Evolutionary conservation across 2,113 vertebrate species (phyloP), one percentile per base, ranked within the genome.

Genomic region (Prinia subflava): DNA sequence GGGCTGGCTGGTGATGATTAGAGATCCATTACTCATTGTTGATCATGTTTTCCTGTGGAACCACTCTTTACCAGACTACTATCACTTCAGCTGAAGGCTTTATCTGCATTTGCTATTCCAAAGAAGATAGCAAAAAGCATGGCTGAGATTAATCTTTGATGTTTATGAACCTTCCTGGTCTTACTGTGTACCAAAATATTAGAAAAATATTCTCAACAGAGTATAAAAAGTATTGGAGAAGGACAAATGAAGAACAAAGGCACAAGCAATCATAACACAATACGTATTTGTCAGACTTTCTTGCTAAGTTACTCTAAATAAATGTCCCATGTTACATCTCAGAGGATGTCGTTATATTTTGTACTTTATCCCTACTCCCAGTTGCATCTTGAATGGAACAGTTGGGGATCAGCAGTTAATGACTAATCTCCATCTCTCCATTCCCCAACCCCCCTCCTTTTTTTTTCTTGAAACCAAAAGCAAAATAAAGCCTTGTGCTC

Each of bases 391-490:
- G 28, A 76, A 65, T 49, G 17, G 62, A 91, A 60, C 30, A 50
- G 35, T 46, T 35, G n/a, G 31, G 74, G 22, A 85, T 52, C 41
- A 64, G 22, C 33, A 64, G 14, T 67, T 82, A 87, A 91, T 80
- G 39, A 83, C 69, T 83, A 47, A 55, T 64, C 24, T 68, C 27
- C 21, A 22, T 47, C 28, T 30, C 18, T 78, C 46, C 20, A 16
- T 73, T 52, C 9, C 21, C 22, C 57, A 46, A 31, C 9, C 8
- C 2, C 1, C 3, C 17, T 1, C 0, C 1, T 7, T 46, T 7
- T 31, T 30, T 30, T 64, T 63, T 25, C 21, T 73, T 64, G n/a
- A 74, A 90, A 70, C 4, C 15, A 69, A 42, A 15, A 30, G 15
- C 8, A 35, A 59, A 83, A 62, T 77, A 74, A 77, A 77, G 33